A percentile compares a stretch with the other conserved stretches of the same genome.
phyloP scores from a whole-genome alignment of 1,140 invertebrate species.

The Cotesia vestalis region DNA sequence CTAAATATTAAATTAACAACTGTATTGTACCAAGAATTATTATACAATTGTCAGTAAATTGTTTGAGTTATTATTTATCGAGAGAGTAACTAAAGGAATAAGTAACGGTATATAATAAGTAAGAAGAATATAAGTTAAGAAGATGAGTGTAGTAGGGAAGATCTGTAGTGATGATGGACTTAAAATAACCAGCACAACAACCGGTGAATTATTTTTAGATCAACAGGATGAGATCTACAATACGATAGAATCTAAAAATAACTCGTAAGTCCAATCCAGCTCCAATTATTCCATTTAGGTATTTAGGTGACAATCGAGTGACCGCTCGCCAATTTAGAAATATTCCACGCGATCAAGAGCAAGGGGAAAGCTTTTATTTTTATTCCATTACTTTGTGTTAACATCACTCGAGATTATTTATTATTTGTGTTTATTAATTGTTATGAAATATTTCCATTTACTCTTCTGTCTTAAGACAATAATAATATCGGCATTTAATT shows the following conservation, averaged over 20 bases:
- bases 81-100: no score
- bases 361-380: conserved; percentile 29
- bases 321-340: conserved; percentile 61
- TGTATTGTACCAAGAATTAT: no score
- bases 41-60: no score
- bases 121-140: no score
- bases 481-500: not conserved
- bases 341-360: conserved; percentile 54
- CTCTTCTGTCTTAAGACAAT: not conserved
- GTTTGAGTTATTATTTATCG: no score
- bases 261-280: conserved; percentile 60
- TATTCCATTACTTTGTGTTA: not conserved
- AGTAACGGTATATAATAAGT: no score
- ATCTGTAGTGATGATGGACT: not conserved
- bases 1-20: no score
- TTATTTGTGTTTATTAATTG: not conserved
- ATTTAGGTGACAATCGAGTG: conserved; percentile 64
- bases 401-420: not conserved
- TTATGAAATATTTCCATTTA: not conserved
- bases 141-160: not conserved
- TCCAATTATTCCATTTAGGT: conserved; percentile 65
- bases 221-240: conserved; percentile 56
- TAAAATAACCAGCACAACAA: conserved; percentile 15
- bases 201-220: conserved; percentile 62
- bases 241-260: conserved; percentile 61